These are phyloP conservation scores for Vidua chalybeata DNA, from an alignment of 2,113 vertebrate species.

Conservation along the genomic window DNA sequence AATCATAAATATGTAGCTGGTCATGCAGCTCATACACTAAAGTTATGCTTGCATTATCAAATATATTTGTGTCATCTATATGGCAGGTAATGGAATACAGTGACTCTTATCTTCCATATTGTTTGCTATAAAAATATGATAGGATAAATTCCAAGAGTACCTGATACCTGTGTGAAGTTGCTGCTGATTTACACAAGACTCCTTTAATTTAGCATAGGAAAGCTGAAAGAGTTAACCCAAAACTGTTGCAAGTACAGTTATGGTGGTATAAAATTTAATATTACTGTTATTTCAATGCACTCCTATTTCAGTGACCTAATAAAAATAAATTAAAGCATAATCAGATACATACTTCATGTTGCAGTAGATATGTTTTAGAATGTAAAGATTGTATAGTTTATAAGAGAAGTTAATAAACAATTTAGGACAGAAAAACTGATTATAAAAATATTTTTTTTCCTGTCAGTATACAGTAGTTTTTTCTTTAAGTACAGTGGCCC, in stretches of 20 bases:
- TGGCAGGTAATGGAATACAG: not conserved
- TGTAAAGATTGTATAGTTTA: slow-evolving; percentile 39
- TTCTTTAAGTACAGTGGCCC: slow-evolving; percentile 46
- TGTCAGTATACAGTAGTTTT: slow-evolving; percentile 11
- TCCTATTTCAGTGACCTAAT: slow-evolving; percentile 28
- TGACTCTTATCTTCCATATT: not conserved
- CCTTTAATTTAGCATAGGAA: slow-evolving; percentile 17
- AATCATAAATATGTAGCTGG: not conserved
- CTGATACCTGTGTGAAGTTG: slow-evolving; percentile 40
- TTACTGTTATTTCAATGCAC: not conserved
- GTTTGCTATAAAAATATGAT: slow-evolving; percentile 1
- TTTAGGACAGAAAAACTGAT: slow-evolving; percentile 37
- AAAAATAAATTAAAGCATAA: slow-evolving; percentile 51
- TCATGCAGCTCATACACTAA: not conserved
- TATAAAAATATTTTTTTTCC: not conserved
- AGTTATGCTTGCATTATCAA: not conserved
- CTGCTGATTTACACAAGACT: slow-evolving; percentile 25
- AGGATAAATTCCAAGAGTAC: slow-evolving; percentile 9
- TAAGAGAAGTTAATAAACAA: slow-evolving; percentile 32
- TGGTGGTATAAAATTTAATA: slow-evolving; percentile 10
- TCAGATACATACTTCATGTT: not conserved
- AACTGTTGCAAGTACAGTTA: not conserved
- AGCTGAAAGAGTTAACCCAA: slow-evolving; percentile 47
- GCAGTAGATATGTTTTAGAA: not conserved
- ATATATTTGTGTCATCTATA: not conserved